Percentiles rank a stretch among this genome's conserved stretches.
Evolutionary conservation across 2,888 invertebrate genomes (phyloP).

Genomic region (Mellilla xanthometata): DNA sequence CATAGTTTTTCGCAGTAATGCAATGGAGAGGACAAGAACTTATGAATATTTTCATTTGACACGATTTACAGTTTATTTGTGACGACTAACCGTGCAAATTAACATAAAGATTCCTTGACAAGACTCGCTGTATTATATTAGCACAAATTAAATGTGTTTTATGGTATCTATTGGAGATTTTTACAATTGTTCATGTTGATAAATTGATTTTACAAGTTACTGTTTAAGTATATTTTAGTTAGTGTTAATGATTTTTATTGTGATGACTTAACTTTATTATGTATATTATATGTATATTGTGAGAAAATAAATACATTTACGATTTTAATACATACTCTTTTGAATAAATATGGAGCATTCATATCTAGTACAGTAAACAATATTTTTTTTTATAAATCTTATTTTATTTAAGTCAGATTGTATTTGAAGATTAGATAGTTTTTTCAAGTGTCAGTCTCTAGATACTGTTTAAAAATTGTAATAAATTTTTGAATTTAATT

Average conservation of each 20-base stretch:
- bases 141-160: constrained; percentile 8
- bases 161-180: constrained; percentile 16
- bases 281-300: constrained; percentile 9
- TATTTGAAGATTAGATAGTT: no score
- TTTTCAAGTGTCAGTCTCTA: no score
- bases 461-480: no score
- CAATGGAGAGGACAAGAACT: no score
- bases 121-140: background rate
- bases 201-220: constrained; percentile 11
- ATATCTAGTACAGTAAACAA: no score
- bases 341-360: constrained; percentile 1
- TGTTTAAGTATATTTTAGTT: constrained; percentile 10
- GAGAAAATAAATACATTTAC: constrained; percentile 24
- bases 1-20: no score
- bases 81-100: no score
- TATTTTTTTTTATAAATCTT: no score
- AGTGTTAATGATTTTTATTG: constrained; percentile 2
- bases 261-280: constrained; percentile 13
- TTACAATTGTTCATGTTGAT: constrained; percentile 18
- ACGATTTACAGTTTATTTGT: no score
- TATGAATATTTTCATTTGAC: no score
- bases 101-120: background rate
- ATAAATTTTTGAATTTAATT: no score
- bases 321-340: constrained; percentile 12
- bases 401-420: no score